phyloP scores from a whole-genome alignment of 1,140 invertebrate genomes.

The Whitmania pigra region DNA sequence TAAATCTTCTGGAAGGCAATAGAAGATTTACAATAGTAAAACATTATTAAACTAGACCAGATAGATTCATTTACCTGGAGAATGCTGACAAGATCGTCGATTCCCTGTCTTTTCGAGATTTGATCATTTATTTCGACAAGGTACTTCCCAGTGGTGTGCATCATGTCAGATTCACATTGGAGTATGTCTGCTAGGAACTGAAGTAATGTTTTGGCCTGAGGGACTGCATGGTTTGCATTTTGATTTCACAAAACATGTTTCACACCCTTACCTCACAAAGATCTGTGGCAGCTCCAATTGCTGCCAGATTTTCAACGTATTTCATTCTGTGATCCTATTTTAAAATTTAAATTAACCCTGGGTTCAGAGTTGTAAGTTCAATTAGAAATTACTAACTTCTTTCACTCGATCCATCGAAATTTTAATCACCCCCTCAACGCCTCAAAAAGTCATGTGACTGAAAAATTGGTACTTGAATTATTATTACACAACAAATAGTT shows the following conservation, averaged over 20 bases:
- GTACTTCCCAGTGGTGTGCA: constrained; percentile 3
- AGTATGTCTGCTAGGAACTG: background rate
- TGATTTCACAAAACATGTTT: background rate
- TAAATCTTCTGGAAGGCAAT: background rate
- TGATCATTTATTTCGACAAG: background rate
- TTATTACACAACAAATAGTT: too few relatives aligned
- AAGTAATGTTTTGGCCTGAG: background rate
- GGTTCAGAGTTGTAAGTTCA: background rate
- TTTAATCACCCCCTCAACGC: background rate
- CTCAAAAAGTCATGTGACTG: too few relatives aligned
- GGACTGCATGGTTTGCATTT: background rate
- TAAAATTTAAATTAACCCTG: background rate
- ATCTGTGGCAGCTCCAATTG: background rate
- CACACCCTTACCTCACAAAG: background rate
- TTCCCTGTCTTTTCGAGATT: background rate
- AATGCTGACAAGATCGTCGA: background rate
- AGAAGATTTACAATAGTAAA: background rate
- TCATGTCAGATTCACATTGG: constrained; percentile 2
- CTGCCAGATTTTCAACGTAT: background rate
- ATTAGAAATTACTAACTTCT: constrained; percentile 1
- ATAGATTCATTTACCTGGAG: background rate
- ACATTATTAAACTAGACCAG: background rate
- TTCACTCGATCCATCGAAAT: background rate
- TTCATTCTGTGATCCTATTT: constrained; percentile 1
- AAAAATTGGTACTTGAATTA: too few relatives aligned